Conservation (phyloP, 2,888 invertebrate genomes). For the Steinernema scapterisci region DNA sequence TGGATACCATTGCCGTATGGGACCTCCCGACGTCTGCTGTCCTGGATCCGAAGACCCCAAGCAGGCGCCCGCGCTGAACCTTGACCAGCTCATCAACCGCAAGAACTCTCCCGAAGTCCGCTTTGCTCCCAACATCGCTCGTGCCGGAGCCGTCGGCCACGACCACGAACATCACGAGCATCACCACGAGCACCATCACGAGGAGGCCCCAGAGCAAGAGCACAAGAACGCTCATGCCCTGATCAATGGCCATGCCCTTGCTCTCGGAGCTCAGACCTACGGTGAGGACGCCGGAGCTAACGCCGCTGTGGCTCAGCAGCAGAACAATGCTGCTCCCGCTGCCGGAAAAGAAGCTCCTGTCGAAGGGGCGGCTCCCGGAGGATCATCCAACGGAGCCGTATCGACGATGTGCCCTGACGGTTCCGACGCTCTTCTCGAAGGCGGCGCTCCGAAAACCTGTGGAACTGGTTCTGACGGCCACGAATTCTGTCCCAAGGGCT, state of each 20-base stretch:
- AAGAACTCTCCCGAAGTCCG: constrained; percentile 23
- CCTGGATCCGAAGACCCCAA: constrained; percentile 48
- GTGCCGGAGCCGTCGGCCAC: constrained; percentile 32
- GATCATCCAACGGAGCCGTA: background rate
- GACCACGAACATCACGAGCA: constrained; percentile 34
- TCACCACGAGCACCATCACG: constrained; percentile 30
- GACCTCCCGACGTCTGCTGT: constrained; percentile 67
- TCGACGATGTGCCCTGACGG: constrained; percentile 52
- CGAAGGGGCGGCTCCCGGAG: constrained; percentile 11
- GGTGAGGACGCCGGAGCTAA: constrained; percentile 31
- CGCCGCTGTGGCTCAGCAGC: background rate
- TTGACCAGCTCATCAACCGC: background rate
- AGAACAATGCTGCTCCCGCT: constrained; percentile 31
- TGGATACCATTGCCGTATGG: constrained; percentile 61
- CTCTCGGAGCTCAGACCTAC: constrained; percentile 23
- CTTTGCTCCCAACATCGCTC: constrained; percentile 22
- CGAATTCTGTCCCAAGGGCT: constrained; percentile 64
- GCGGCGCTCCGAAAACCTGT: constrained; percentile 45
- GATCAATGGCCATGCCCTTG: constrained; percentile 4
- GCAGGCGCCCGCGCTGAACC: background rate
- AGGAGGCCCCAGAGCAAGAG: background rate
- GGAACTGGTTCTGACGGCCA: constrained; percentile 66
- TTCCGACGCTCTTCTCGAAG: constrained; percentile 46
- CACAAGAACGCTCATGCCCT: constrained; percentile 34
- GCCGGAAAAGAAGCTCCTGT: constrained; percentile 17